Conservation (phyloP, 2,113 vertebrate genomes). For the Phrynosoma platyrhinos region DNA sequence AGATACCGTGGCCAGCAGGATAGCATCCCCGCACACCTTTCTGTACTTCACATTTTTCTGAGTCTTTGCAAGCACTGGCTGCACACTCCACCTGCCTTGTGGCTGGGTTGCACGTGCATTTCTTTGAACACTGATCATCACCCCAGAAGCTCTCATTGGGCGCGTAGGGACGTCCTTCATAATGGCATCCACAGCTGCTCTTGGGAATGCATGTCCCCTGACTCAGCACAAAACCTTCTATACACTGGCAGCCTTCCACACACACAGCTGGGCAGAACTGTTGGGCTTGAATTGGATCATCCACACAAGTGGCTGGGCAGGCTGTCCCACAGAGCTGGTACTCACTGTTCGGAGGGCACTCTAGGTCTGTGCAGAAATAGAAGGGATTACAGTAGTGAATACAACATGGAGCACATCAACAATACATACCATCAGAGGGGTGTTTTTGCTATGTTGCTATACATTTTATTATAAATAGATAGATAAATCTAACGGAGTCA, state of each 20-base stretch:
- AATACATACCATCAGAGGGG: background rate
- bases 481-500: too few species aligned
- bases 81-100: conserved; percentile 42
- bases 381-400: background rate
- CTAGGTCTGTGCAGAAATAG: conserved; percentile 47
- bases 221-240: conserved; percentile 59
- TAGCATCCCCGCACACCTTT: conserved; percentile 69
- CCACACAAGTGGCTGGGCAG: conserved; percentile 67
- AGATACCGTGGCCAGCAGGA: conserved; percentile 61
- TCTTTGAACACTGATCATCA: conserved; percentile 1
- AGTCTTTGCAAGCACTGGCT: conserved; percentile 18
- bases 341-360: conserved; percentile 68
- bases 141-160: conserved; percentile 59
- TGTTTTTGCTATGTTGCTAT: background rate
- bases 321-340: conserved; percentile 65
- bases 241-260: conserved; percentile 69
- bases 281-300: conserved; percentile 32
- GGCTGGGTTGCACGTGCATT: conserved; percentile 59
- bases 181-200: conserved; percentile 64
- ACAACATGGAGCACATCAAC: too few species aligned
- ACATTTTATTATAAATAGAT: too few species aligned
- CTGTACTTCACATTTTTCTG: conserved; percentile 55
- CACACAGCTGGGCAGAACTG: conserved; percentile 21
- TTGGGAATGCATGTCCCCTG: conserved; percentile 55
- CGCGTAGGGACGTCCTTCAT: conserved; percentile 37